A percentile compares a stretch with the other conserved stretches of the same genome.
Evolutionary conservation across 2,113 vertebrate species (phyloP).

Genomic region (Clarias gariepinus): DNA sequence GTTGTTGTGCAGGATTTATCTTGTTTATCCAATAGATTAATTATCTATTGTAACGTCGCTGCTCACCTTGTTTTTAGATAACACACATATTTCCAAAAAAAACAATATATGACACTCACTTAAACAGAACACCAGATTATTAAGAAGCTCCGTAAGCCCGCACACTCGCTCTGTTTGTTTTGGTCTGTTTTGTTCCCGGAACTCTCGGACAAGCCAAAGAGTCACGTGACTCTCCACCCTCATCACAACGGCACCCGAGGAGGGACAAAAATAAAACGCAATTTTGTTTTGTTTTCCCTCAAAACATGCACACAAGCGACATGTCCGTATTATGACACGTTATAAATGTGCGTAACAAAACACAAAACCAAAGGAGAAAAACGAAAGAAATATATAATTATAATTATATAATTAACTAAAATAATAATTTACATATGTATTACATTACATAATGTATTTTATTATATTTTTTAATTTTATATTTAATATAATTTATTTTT

Average conservation of each 20-base stretch:
- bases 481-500: too few relatives aligned
- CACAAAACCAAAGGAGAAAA: too few relatives aligned
- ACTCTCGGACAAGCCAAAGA: slow-evolving; percentile 51
- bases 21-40: not conserved
- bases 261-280: slow-evolving; percentile 41
- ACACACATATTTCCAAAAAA: not conserved
- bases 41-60: too few relatives aligned
- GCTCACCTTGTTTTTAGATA: not conserved
- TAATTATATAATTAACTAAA: too few relatives aligned
- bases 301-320: not conserved
- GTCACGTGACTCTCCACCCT: slow-evolving; percentile 67
- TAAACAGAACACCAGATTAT: not conserved
- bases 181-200: slow-evolving; percentile 66
- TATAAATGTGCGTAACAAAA: not conserved
- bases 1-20: too few relatives aligned
- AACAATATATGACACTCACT: not conserved
- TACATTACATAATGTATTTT: too few relatives aligned
- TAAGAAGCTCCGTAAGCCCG: not conserved
- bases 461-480: too few relatives aligned
- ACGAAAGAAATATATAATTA: too few relatives aligned
- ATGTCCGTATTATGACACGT: not conserved
- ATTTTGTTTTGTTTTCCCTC: not conserved
- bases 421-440: too few relatives aligned
- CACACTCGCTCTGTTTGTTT: slow-evolving; percentile 64
- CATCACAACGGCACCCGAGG: slow-evolving; percentile 56